phyloP scores from a whole-genome alignment of 2,888 invertebrate species.

The Dioctria linearis region DNA sequence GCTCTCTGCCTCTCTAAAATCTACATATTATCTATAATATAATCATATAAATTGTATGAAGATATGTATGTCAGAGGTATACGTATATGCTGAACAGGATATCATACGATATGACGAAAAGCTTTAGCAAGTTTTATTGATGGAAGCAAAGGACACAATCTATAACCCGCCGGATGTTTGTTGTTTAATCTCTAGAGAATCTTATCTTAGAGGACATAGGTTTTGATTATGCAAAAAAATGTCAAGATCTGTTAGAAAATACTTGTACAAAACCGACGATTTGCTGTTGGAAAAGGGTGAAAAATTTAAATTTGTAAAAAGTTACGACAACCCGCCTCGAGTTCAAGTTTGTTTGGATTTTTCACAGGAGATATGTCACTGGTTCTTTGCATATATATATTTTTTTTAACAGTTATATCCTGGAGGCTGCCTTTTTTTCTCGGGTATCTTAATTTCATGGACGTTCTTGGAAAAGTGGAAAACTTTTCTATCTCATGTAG shows the following conservation, averaged over 20 bases:
- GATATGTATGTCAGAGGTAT: too few relatives aligned
- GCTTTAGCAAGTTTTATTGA: conserved; percentile 28
- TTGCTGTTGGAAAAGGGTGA: conserved; percentile 1
- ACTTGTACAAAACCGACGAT: conserved; percentile 21
- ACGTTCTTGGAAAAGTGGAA: conserved; percentile 26
- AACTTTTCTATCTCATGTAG: conserved; percentile 7
- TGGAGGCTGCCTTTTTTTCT: too few relatives aligned
- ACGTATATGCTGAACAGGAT: too few relatives aligned
- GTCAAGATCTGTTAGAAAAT: conserved; percentile 21
- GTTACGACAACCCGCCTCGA: too few relatives aligned
- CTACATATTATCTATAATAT: too few relatives aligned
- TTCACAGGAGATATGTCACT: too few relatives aligned
- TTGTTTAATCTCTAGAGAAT: conserved; percentile 6
- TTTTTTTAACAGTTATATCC: not conserved
- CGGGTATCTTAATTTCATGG: conserved; percentile 3
- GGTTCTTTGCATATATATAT: conserved; percentile 16
- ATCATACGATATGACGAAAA: too few relatives aligned
- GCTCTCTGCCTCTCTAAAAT: too few relatives aligned
- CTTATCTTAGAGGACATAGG: not conserved
- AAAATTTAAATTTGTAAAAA: conserved; percentile 24
- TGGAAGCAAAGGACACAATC: not conserved
- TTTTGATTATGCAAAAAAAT: conserved; percentile 1
- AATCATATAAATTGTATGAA: too few relatives aligned
- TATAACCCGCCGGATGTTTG: too few relatives aligned
- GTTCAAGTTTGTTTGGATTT: too few relatives aligned